Percentiles rank a stretch among this genome's conserved stretches.
Conservation (phyloP, 2,113 vertebrate species). For the Leptobrachium leishanense region DNA sequence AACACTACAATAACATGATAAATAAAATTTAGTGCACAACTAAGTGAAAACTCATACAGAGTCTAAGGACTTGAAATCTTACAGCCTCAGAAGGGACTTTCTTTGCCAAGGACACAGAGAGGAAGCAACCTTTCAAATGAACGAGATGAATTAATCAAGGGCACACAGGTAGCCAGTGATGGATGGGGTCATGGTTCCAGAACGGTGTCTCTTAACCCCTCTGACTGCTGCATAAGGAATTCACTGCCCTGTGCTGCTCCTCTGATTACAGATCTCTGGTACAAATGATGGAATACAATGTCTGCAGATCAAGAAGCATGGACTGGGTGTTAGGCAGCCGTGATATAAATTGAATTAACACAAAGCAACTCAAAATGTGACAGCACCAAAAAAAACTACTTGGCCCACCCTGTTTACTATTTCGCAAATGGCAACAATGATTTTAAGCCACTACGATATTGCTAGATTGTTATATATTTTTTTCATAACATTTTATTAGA, state of each 20-base stretch:
- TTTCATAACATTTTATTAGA: no score
- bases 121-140: conserved; percentile 24
- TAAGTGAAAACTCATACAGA: conserved; percentile 39
- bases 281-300: conserved; percentile 40
- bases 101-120: conserved; percentile 31
- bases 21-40: conserved; percentile 35
- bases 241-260: conserved; percentile 20
- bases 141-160: conserved; percentile 33
- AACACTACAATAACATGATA: conserved; percentile 4
- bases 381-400: background rate
- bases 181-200: conserved; percentile 38
- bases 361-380: conserved; percentile 12
- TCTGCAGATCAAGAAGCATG: conserved; percentile 20
- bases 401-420: background rate
- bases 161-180: conserved; percentile 33
- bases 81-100: conserved; percentile 35
- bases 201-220: conserved; percentile 38
- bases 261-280: conserved; percentile 13
- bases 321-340: conserved; percentile 15
- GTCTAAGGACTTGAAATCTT: conserved; percentile 25
- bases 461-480: no score
- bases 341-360: conserved; percentile 9
- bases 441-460: no score
- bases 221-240: conserved; percentile 23
- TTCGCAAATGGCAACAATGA: no score